Conservation (phyloP, 2,797 vertebrate genomes). For the Phalloptychus januarius region DNA sequence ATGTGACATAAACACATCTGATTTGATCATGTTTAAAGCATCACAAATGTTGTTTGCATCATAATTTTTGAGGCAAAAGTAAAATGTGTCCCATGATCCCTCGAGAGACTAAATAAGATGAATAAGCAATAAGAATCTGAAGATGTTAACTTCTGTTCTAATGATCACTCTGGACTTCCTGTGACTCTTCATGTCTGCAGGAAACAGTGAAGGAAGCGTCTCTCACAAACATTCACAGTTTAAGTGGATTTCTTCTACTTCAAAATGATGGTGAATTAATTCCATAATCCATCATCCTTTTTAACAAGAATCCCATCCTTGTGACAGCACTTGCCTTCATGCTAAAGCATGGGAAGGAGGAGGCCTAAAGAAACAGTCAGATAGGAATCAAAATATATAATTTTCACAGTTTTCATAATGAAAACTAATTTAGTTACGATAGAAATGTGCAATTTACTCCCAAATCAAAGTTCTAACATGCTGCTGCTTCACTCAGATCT, state of each 20-base stretch:
- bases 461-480: conserved; percentile 20
- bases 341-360: conserved; percentile 19
- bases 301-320: neutral
- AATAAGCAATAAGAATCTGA: neutral
- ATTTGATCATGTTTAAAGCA: neutral
- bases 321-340: neutral
- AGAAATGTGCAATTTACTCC: conserved; percentile 36
- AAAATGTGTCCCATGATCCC: neutral
- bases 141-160: neutral
- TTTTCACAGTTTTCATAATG: conserved; percentile 45
- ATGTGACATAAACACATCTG: neutral
- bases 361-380: conserved; percentile 37
- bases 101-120: neutral
- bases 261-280: neutral
- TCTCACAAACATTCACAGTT: neutral
- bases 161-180: neutral
- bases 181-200: neutral
- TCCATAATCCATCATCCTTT: neutral
- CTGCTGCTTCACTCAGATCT: conserved; percentile 3
- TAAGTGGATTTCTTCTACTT: neutral
- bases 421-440: conserved; percentile 40
- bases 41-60: neutral
- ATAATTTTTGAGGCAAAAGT: neutral
- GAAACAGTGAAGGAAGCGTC: neutral
- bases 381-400: conserved; percentile 57